These are phyloP conservation scores for Chalcosyrphus nemorum DNA, from an alignment of 2,888 invertebrate species.

Conservation along the genomic window DNA sequence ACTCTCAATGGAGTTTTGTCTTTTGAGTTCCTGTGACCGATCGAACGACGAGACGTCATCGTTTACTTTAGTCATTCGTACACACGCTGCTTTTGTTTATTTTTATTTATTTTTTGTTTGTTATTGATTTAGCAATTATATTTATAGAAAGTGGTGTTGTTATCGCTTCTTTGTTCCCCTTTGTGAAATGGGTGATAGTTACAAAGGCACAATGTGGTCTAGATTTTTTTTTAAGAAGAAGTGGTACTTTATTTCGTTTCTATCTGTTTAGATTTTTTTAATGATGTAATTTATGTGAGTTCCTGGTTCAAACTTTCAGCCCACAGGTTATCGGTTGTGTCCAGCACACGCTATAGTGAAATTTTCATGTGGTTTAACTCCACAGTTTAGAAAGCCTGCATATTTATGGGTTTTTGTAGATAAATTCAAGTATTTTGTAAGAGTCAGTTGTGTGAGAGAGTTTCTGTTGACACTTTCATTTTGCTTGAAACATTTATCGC, in stretches of 20 bases:
- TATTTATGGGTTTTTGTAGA: no score
- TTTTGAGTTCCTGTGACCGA: not conserved
- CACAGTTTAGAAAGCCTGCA: no score
- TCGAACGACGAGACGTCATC: constrained; percentile 8
- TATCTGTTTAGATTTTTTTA: no score
- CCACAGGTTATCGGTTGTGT: not conserved
- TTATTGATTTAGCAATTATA: not conserved
- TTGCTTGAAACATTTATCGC: no score
- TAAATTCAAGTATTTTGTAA: no score
- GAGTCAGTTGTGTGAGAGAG: no score
- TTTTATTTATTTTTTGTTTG: not conserved
- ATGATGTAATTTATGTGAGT: not conserved
- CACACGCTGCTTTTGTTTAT: constrained; percentile 5
- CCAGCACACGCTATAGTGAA: not conserved
- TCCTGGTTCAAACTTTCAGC: not conserved
- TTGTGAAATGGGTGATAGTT: not conserved
- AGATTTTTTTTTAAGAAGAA: no score
- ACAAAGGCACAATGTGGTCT: not conserved
- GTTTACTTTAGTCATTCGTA: constrained; percentile 10
- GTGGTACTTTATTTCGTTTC: no score
- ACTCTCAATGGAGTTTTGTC: not conserved
- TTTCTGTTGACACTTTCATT: no score
- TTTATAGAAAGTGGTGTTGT: constrained; percentile 3
- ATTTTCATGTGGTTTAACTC: not conserved
- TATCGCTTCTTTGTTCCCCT: constrained; percentile 12